Evolutionary conservation across 2,888 invertebrate species (phyloP), one percentile per base, ranked within the genome.

Genomic region (Erebia aethiops): DNA sequence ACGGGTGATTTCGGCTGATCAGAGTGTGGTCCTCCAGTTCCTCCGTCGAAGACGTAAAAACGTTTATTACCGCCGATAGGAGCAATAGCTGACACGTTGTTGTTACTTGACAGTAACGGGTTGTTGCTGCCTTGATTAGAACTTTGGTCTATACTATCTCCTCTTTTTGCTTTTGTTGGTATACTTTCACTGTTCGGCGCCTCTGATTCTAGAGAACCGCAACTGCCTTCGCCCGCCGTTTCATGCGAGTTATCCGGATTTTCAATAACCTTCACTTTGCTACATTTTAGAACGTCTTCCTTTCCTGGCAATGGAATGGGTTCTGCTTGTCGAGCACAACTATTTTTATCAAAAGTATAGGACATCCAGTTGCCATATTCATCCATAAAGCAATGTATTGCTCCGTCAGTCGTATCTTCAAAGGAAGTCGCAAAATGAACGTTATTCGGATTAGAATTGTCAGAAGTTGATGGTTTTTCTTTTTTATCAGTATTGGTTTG

Each of bases 341-440:
- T 95, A 78, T 96, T 96, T 79, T 97, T 97, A 79, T 97, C 97
- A 83, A 98, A 98, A 0, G 97, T 97, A 51, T 93, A 92, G 0
- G 97, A 97, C 89, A 97, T 95, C 97, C 97, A 98, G 80, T 97
- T 96, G 57, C 97, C 97, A 79, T 95, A 95, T 82, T 98, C 97
- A 81, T 98, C 98, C 85, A 96, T 95, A 81, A 97, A 97, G 84
- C 96, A 97, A 86, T 98, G 98, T 56, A 97, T 96, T 1, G 97
- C 97, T 13, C 97, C 97, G 79, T 97, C 97, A 2, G 94, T 95
- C 0, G 97, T 97, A 81, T 98, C 98, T 70, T 97, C 96, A 80
- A 97, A 97, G 41, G 96, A 96, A 35, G 95, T 95, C 4, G 97
- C 97, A 70, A 97, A 94, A 82, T 97, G 97, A 26, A 91, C 92